A percentile compares a stretch with the other conserved stretches of the same genome.
phyloP scores from a whole-genome alignment of 1,140 invertebrate genomes.

The Ylistrum balloti region DNA sequence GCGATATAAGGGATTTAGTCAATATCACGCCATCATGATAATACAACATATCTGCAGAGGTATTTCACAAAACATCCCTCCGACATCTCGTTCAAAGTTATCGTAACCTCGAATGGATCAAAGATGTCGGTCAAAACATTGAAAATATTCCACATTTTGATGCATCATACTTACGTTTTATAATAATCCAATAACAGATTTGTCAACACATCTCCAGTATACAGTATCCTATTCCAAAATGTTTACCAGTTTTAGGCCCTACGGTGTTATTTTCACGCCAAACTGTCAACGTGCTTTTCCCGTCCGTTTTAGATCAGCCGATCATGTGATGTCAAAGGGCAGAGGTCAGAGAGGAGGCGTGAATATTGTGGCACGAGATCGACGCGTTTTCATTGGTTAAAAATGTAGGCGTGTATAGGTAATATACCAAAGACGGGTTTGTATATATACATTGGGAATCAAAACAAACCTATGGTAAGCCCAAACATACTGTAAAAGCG shows the following conservation, averaged over 20 bases:
- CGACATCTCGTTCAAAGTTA: neutral
- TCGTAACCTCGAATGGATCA: neutral
- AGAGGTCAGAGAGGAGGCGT: neutral
- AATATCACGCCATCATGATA: too few relatives aligned
- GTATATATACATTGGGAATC: neutral
- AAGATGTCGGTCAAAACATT: slow-evolving; percentile 38
- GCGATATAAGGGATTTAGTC: too few relatives aligned
- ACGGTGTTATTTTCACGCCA: slow-evolving; percentile 3
- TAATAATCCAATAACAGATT: neutral
- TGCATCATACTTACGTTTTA: slow-evolving; percentile 9
- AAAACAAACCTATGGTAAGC: neutral
- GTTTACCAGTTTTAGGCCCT: neutral
- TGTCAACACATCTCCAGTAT: neutral
- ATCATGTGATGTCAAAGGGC: slow-evolving; percentile 32
- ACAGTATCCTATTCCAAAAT: neutral
- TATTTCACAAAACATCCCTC: neutral
- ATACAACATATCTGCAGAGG: neutral
- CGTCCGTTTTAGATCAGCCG: neutral
- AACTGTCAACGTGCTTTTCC: slow-evolving; percentile 16
- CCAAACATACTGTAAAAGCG: neutral
- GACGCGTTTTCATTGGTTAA: neutral
- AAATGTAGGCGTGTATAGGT: slow-evolving; percentile 28
- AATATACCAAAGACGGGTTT: neutral
- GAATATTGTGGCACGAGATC: neutral
- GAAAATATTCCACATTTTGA: neutral